Percentiles rank a stretch among this genome's conserved stretches.
Conservation (phyloP, 2,113 vertebrate genomes). For the Promerops cafer region DNA sequence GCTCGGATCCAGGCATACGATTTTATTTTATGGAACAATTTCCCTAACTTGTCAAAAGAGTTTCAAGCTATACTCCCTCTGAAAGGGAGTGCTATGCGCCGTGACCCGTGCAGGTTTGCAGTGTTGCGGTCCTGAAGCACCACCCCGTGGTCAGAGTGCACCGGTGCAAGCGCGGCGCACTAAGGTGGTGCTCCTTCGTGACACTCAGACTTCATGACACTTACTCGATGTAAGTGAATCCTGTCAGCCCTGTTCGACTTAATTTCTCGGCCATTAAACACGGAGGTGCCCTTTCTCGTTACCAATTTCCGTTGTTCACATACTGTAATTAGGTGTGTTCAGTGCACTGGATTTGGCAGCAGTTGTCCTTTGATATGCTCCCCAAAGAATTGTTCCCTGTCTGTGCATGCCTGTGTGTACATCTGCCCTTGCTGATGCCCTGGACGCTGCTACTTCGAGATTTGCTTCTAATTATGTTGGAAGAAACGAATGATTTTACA, state of each 20-base stretch:
- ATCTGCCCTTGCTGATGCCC: neutral
- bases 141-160: constrained; percentile 58
- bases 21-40: neutral
- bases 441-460: neutral
- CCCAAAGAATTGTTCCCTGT: neutral
- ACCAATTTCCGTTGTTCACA: accelerated
- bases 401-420: accelerated
- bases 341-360: neutral
- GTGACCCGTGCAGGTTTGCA: neutral
- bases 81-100: accelerated
- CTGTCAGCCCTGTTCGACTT: accelerated
- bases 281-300: neutral
- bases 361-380: neutral
- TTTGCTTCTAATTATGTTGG: neutral
- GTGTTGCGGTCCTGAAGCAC: constrained; percentile 67
- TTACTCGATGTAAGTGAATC: constrained; percentile 12
- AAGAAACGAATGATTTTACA: constrained; percentile 7
- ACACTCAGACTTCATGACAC: neutral
- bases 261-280: neutral
- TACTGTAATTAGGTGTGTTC: neutral
- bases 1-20: neutral
- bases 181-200: constrained; percentile 2
- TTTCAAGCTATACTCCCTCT: accelerated
- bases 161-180: constrained; percentile 31
- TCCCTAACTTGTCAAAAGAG: neutral